These are phyloP conservation scores for Paedocypris sp. DNA, from an alignment of 2,113 vertebrate genomes.

Conservation along the genomic window DNA sequence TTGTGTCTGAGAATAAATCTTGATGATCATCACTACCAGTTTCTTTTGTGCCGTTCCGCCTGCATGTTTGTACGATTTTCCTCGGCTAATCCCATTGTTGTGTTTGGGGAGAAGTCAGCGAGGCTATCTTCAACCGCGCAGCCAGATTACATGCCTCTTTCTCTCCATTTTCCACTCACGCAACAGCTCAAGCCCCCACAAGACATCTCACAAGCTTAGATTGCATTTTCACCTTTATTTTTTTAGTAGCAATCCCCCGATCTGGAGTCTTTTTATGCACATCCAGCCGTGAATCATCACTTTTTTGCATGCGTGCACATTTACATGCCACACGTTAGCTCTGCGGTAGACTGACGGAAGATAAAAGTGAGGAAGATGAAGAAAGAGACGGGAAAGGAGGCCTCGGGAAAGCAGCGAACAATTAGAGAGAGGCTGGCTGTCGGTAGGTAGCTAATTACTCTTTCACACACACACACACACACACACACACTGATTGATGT, in stretches of 20 bases:
- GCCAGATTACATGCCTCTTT: slow-evolving; percentile 10
- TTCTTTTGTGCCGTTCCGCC: neutral
- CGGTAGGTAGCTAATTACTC: slow-evolving; percentile 50
- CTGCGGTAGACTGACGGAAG: slow-evolving; percentile 3
- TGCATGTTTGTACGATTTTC: neutral
- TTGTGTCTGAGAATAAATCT: too few relatives aligned
- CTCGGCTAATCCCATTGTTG: slow-evolving; percentile 1
- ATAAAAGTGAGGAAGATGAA: slow-evolving; percentile 12
- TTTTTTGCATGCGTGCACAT: neutral
- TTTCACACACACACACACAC: slow-evolving; percentile 43
- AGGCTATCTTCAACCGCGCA: neutral
- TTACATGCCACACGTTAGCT: neutral
- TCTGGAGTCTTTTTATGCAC: neutral
- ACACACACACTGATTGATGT: slow-evolving; percentile 49
- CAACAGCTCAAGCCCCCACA: too few relatives aligned
- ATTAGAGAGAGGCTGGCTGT: slow-evolving; percentile 41
- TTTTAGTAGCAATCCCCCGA: neutral
- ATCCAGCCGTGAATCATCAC: neutral
- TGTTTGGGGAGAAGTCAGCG: neutral
- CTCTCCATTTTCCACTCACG: slow-evolving; percentile 10
- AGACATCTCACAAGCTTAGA: neutral
- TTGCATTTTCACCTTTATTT: neutral
- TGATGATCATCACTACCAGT: neutral
- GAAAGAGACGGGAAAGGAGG: slow-evolving; percentile 22
- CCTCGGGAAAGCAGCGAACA: slow-evolving; percentile 29